These are phyloP conservation scores for Lumbricus terrestris DNA, from an alignment of 2,888 invertebrate species.

Conservation along the genomic window DNA sequence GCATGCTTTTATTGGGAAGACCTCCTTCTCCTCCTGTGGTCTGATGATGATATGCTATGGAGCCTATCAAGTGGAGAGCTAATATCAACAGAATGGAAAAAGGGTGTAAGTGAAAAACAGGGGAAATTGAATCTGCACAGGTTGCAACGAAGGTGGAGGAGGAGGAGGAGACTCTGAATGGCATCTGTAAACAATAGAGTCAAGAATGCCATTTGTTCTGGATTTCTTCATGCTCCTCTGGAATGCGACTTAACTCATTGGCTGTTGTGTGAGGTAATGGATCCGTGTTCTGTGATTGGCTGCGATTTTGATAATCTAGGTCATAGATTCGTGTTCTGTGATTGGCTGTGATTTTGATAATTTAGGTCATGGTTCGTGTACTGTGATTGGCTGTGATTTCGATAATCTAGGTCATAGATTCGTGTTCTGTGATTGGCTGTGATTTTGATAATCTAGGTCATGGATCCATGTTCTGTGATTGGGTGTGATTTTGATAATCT, in stretches of 20 bases:
- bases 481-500: conserved; percentile 27
- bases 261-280: background rate
- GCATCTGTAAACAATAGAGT: conserved; percentile 3
- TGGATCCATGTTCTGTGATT: too few species aligned
- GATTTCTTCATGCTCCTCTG: background rate
- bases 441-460: too few species aligned
- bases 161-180: background rate
- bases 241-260: background rate
- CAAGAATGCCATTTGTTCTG: background rate
- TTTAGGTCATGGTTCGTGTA: background rate
- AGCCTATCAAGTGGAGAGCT: background rate
- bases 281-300: background rate
- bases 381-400: background rate
- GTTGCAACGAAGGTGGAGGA: background rate
- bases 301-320: too few species aligned
- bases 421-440: background rate
- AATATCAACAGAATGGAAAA: background rate
- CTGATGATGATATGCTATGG: background rate
- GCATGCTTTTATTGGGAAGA: background rate
- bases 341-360: background rate
- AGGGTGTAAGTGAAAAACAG: background rate
- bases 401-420: background rate
- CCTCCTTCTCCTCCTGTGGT: too few species aligned
- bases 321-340: background rate
- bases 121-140: conserved; percentile 3